Percentiles rank a stretch among this genome's conserved stretches.
Conservation (phyloP, 2,888 invertebrate genomes). For the Calephelis perditalis region DNA sequence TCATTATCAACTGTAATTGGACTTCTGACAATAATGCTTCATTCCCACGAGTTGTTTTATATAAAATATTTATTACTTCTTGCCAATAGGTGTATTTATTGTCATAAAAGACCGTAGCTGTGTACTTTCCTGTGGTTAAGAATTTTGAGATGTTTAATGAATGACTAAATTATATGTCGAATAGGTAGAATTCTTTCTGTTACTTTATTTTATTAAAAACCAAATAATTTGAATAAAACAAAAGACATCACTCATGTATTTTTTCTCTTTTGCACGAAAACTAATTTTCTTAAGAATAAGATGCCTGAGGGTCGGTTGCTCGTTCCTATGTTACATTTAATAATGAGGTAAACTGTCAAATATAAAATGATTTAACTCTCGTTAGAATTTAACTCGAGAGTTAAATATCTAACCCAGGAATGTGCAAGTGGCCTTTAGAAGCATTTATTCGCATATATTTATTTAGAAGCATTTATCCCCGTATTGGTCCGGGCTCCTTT, state of each 20-base stretch:
- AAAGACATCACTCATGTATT: background rate
- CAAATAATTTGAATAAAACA: slow-evolving; percentile 13
- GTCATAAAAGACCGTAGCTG: slow-evolving; percentile 29
- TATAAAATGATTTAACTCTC: too few relatives aligned
- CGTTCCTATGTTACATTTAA: too few relatives aligned
- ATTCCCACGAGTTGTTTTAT: slow-evolving; percentile 48
- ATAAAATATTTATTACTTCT: slow-evolving; percentile 40
- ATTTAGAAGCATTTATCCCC: too few relatives aligned
- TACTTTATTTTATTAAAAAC: slow-evolving; percentile 16
- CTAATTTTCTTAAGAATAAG: too few relatives aligned
- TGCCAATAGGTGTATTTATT: slow-evolving; percentile 40
- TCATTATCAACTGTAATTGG: slow-evolving; percentile 20
- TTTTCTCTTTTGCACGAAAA: background rate
- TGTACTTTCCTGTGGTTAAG: slow-evolving; percentile 33
- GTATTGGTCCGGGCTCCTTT: too few relatives aligned
- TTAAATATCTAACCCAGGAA: too few relatives aligned
- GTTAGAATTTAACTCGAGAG: too few relatives aligned
- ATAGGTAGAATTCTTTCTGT: slow-evolving; percentile 18
- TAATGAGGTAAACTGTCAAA: too few relatives aligned
- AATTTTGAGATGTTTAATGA: slow-evolving; percentile 52
- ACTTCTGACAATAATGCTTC: slow-evolving; percentile 48
- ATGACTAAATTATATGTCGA: slow-evolving; percentile 28
- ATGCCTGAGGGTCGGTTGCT: too few relatives aligned
- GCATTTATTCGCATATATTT: too few relatives aligned
- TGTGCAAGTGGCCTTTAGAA: too few relatives aligned